A percentile compares a stretch with the other conserved stretches of the same genome.
Conservation (phyloP, 2,888 invertebrate genomes). For the Euzophera pinguis region DNA sequence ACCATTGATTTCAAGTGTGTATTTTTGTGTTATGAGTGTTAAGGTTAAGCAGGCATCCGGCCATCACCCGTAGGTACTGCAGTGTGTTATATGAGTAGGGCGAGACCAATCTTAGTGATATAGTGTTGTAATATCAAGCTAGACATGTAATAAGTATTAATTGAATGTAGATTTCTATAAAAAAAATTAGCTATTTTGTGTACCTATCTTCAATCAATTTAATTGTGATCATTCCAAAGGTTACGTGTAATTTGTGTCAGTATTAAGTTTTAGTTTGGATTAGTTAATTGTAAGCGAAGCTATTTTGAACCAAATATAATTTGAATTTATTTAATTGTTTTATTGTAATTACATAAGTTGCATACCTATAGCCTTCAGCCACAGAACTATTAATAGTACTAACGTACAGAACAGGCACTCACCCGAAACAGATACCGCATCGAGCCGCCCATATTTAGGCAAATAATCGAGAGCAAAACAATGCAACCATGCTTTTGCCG, state of each 20-base stretch:
- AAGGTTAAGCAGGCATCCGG: background rate
- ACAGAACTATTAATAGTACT: too few relatives aligned
- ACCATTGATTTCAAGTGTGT: background rate
- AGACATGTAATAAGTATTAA: too few relatives aligned
- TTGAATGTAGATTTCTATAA: too few relatives aligned
- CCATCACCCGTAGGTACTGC: background rate
- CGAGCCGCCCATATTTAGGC: too few relatives aligned
- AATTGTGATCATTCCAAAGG: background rate
- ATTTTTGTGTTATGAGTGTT: background rate
- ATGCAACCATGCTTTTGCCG: too few relatives aligned
- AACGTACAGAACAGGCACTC: too few relatives aligned
- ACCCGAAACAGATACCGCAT: too few relatives aligned
- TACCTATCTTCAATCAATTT: too few relatives aligned
- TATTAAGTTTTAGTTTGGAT: background rate
- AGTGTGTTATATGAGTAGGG: slow-evolving; percentile 23
- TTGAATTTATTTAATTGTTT: background rate
- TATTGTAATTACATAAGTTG: background rate
- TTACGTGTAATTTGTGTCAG: background rate
- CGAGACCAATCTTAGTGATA: slow-evolving; percentile 46
- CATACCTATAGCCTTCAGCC: too few relatives aligned
- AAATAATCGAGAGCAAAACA: too few relatives aligned
- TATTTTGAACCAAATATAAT: slow-evolving; percentile 6
- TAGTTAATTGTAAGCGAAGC: background rate
- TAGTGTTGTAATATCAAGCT: slow-evolving; percentile 22
- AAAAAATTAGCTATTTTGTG: too few relatives aligned